These are phyloP conservation scores for Cinara cedri DNA, from an alignment of 2,888 invertebrate genomes.

Conservation along the genomic window DNA sequence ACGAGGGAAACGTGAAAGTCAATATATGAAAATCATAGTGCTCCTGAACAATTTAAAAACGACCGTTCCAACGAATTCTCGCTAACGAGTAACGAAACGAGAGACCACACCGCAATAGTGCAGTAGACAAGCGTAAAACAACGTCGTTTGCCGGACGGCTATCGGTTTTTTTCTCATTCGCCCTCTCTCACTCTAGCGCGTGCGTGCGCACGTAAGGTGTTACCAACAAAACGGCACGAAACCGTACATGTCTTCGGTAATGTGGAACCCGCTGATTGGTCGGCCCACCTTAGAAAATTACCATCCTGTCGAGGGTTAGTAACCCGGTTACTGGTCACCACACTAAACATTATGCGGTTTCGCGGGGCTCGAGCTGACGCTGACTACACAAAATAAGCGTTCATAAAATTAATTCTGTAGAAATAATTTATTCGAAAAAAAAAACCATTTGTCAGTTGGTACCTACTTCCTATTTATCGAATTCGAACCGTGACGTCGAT, in stretches of 20 bases:
- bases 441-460: too few species aligned
- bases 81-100: background rate
- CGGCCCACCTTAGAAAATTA: background rate
- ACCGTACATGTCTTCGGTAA: background rate
- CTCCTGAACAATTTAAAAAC: background rate
- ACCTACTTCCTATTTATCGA: too few species aligned
- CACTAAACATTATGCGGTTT: too few species aligned
- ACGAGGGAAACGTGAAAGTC: background rate
- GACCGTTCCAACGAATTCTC: background rate
- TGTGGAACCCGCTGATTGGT: constrained; percentile 41
- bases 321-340: too few species aligned
- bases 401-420: too few species aligned
- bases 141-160: background rate
- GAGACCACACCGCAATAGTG: background rate
- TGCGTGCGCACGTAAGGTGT: background rate
- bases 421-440: too few species aligned
- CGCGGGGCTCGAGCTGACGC: too few species aligned
- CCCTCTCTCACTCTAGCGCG: background rate
- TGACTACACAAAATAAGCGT: too few species aligned
- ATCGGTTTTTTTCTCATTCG: background rate
- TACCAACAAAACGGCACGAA: background rate
- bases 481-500: too few species aligned
- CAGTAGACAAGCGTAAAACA: background rate
- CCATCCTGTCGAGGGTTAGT: too few species aligned
- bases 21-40: background rate